Evolutionary conservation across 2,888 invertebrate species (phyloP), one percentile per base, ranked within the genome.

Genomic region (Notocelia uddmanniana): DNA sequence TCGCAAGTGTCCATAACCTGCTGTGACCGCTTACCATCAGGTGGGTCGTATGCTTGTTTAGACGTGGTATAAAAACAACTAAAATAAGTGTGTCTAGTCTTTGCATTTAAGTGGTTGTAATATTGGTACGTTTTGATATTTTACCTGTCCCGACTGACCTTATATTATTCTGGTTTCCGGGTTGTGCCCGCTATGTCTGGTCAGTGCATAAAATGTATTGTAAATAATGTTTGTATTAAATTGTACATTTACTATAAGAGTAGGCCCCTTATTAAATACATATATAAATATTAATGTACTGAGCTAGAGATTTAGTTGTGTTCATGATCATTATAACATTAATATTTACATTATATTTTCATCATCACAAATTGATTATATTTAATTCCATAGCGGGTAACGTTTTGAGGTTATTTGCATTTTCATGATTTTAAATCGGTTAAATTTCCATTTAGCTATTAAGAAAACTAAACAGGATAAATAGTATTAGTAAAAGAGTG

Each of bases 181-280:
- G 31, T 2, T 31, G 31, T 31, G 31, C 8, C 31, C 31, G 31
- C 31, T 6, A 31, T 31, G 8, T 31, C 31, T 31, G 31, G 31
- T 55, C 54, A 55, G 41, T 55, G 13, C n/a, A 55, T 18, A 66
- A 26, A 57, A 18, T 45, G 26, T 58, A 60, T 59, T 72, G 72
- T 72, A 72, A 68, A 72, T 72, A 72, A 62, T 62, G 37, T 68
- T 68, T 68, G 62, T 68, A 72, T 55, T 66, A 62, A 71, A 67
- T 50, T 72, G 72, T 72, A 72, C 67, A 72, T 72, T 72, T 67
- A 66, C 13, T 26, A n/a, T 68, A 68, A 62, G 60, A 50, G 62
- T 72, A 72, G 60, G 26, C 55, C 55, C 23, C 37, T 72, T 50
- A 67, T 71, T 71, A 58, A 55, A 67, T 31, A 50, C 52, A 15